Percentiles rank a stretch among this genome's conserved stretches.
These are phyloP conservation scores for Acanthacorydalis orientalis DNA, from an alignment of 2,888 invertebrate species.

Conservation along the genomic window DNA sequence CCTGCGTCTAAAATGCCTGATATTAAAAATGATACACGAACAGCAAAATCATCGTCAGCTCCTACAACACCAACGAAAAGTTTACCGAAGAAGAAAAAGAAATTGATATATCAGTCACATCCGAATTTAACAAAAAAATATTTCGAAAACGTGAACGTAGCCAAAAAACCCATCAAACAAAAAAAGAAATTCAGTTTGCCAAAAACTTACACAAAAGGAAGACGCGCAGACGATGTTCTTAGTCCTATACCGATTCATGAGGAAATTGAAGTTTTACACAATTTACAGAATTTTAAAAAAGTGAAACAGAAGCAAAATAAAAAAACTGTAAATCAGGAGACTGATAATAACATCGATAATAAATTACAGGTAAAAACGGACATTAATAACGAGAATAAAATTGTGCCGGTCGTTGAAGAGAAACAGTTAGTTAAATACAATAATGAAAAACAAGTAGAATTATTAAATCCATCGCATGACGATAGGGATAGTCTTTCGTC, in stretches of 20 bases:
- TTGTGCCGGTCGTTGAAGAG: not conserved
- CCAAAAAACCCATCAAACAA: conserved; percentile 4
- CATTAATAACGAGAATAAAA: no score
- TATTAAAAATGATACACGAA: conserved; percentile 16
- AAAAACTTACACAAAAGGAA: conserved; percentile 8
- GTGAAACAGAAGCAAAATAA: not conserved
- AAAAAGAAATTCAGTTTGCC: conserved; percentile 6
- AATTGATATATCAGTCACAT: conserved; percentile 18
- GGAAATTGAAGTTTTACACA: conserved; percentile 50
- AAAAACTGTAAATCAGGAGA: not conserved
- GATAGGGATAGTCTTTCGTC: conserved; percentile 29
- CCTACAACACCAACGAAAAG: conserved; percentile 25
- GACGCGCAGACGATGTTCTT: conserved; percentile 11
- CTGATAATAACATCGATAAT: conserved; percentile 1
- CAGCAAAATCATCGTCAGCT: conserved; percentile 11
- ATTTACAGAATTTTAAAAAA: conserved; percentile 42
- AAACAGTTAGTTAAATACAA: not conserved
- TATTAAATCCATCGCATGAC: conserved; percentile 8
- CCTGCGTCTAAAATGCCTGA: conserved; percentile 24
- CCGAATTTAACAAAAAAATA: conserved; percentile 17
- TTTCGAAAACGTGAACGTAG: conserved; percentile 7
- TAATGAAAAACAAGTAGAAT: not conserved
- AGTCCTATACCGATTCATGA: conserved; percentile 31
- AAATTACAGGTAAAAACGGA: not conserved
- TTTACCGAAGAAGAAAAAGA: conserved; percentile 13